These are phyloP conservation scores for Phymastichus coffea DNA, from an alignment of 1,140 invertebrate genomes.

Conservation along the genomic window DNA sequence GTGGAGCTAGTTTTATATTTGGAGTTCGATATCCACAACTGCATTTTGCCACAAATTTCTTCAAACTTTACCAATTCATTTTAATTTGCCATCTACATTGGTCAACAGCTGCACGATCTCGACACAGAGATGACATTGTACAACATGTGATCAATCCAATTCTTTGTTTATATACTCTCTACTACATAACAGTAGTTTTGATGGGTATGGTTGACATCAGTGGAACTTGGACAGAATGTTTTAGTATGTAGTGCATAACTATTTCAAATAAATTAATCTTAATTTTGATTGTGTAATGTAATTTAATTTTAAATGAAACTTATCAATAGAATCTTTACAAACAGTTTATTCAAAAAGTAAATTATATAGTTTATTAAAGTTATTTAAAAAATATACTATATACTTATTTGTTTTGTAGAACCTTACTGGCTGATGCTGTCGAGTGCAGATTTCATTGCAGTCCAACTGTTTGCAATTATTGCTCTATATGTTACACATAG, in stretches of 20 bases:
- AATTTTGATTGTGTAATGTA: no score
- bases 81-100: slow-evolving; percentile 60
- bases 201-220: slow-evolving; percentile 57
- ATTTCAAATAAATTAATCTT: no score
- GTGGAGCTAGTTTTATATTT: slow-evolving; percentile 55
- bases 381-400: no score
- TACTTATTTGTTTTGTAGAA: no score
- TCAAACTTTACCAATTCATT: slow-evolving; percentile 58
- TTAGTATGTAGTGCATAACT: slow-evolving; percentile 58
- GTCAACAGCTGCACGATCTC: slow-evolving; percentile 55
- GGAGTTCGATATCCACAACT: slow-evolving; percentile 53
- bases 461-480: slow-evolving; percentile 58
- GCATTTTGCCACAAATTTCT: slow-evolving; percentile 56
- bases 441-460: slow-evolving; percentile 56
- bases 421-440: slow-evolving; percentile 61
- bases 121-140: slow-evolving; percentile 55
- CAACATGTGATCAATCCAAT: slow-evolving; percentile 48
- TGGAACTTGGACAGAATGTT: slow-evolving; percentile 55
- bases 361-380: no score
- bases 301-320: no score
- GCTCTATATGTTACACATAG: slow-evolving; percentile 58
- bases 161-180: slow-evolving; percentile 51
- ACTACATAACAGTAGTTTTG: slow-evolving; percentile 55
- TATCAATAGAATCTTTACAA: neutral
- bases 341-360: no score